Base-by-base conservation (phyloP, 2,113 vertebrate species). In the Melanerpes formicivorus region DNA sequence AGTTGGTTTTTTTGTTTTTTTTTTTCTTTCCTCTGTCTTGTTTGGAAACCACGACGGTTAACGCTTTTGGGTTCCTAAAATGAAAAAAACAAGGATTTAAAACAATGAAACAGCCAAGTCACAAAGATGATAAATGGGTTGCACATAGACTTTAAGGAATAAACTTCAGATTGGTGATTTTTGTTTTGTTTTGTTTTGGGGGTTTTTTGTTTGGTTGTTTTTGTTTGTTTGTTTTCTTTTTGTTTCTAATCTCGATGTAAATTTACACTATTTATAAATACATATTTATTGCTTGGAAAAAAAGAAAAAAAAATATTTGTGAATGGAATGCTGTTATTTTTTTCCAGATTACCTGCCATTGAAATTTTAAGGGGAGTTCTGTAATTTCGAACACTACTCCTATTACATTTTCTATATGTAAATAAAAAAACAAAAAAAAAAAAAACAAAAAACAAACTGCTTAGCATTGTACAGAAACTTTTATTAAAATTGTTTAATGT, bases 231-330 rank as follows among this genome's bases (percentile, higher is more conserved):
- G 4, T 40, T 40, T 40, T 40, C 11, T 40, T 40, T 40, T 98
- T 98, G 98, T 99, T 99, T 99, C 99, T 98, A 99, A 98, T 99
- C 98, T 98, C 98, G 98, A 98, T 99, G 99, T 99, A 99, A 99
- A 99, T 99, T 99, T 98, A 99, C 98, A 99, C 98, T 99, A 99
- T 99, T 99, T 99, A 99, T 99, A 99, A 99, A 99, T 99, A 98
- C 99, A 99, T 99, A 99, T 99, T 99, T 99, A 99, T 99, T 99
- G 99, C 98, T 99, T 99, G 99, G 34, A 34, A 34, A 34, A 34
- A 7, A 34, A 34, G 34, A 34, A 34, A 34, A 34, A 34, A 98
- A 99, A 98, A 98, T 99, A 99, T 99, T 99, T 99, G 99, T 99
- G 98, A 98, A 99, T 99, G 98, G 98, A 99, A 99, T 99, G 98